Evolutionary conservation across 2,797 vertebrate species (phyloP).

Genomic region (Simalia tracyae): DNA sequence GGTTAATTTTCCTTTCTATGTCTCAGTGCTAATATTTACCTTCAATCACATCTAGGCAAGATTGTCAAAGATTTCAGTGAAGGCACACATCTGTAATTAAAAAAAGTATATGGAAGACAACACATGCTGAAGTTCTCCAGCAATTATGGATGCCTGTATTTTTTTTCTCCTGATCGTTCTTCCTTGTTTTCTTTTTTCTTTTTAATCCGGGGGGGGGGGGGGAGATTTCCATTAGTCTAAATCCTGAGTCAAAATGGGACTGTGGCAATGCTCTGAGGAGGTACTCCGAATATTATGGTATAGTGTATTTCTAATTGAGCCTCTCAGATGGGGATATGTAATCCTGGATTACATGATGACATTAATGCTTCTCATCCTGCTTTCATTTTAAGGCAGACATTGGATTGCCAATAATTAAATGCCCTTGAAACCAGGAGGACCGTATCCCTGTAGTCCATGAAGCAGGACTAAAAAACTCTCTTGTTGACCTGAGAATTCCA

Average conservation of each 20-base stretch:
- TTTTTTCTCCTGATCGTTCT: not conserved
- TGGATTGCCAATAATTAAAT: not conserved
- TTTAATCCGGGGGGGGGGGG: not conserved
- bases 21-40: not conserved
- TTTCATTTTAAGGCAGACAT: conserved; percentile 25
- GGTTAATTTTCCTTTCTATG: not conserved
- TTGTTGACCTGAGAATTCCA: not conserved
- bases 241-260: not conserved
- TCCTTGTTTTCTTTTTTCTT: not conserved
- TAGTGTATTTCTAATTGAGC: not conserved
- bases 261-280: not conserved
- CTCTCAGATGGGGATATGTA: conserved; percentile 18
- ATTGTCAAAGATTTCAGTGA: not conserved
- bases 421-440: not conserved
- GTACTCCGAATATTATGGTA: not conserved
- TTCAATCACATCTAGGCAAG: not conserved
- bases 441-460: not conserved
- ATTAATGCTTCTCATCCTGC: not conserved
- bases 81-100: not conserved
- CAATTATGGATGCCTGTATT: not conserved
- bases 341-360: not conserved
- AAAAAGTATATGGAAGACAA: not conserved
- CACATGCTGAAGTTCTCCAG: not conserved
- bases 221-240: not conserved
- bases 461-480: not conserved